These are phyloP conservation scores for Anser brachyrhynchus DNA, from an alignment of 2,113 vertebrate genomes.

Conservation along the genomic window DNA sequence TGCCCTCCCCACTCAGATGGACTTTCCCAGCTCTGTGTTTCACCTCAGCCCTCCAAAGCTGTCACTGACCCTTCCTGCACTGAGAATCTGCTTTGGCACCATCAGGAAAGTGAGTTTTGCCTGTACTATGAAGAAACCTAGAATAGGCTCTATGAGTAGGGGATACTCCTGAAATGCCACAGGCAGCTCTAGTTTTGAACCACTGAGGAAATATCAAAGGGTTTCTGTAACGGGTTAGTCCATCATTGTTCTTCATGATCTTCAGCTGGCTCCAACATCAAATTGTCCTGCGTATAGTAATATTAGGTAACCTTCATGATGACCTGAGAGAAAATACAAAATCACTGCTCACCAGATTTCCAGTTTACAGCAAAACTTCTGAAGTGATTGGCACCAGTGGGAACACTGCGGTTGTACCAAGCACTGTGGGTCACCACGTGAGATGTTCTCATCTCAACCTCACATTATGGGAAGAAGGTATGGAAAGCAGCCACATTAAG, in stretches of 20 bases:
- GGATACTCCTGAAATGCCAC: neutral
- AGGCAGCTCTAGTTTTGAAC: neutral
- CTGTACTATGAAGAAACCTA: neutral
- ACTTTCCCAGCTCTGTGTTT: neutral
- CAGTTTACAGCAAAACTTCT: neutral
- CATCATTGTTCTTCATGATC: neutral
- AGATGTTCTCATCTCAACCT: neutral
- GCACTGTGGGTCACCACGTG: neutral
- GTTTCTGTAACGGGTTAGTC: neutral
- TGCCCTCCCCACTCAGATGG: neutral
- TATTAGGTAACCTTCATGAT: neutral
- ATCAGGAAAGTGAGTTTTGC: neutral
- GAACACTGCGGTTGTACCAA: neutral
- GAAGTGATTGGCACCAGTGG: too few species aligned
- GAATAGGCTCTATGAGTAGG: neutral
- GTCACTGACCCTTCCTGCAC: neutral
- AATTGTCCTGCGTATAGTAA: neutral
- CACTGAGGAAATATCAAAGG: neutral
- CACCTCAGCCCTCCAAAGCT: neutral
- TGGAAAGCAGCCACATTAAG: neutral
- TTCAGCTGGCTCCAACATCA: neutral
- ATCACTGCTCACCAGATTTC: neutral
- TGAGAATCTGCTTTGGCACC: neutral
- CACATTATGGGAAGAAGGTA: neutral
- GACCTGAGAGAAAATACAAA: neutral